Conservation (phyloP, 2,113 vertebrate species). For the Channa argus region DNA sequence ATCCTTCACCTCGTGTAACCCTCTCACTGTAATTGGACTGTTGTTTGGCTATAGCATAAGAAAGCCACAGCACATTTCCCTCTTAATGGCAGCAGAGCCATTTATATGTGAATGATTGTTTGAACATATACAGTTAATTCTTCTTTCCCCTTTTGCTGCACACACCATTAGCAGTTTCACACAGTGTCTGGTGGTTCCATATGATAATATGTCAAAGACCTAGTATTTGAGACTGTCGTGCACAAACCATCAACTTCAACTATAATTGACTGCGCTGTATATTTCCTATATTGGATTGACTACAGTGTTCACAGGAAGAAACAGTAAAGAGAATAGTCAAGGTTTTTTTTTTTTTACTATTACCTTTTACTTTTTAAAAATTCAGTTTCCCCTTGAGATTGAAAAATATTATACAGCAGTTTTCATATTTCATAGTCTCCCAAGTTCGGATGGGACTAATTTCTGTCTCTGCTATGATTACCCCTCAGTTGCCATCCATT, state of each 20-base stretch:
- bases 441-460: slow-evolving; percentile 60
- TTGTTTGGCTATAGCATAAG: not conserved
- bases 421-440: slow-evolving; percentile 48
- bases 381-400: slow-evolving; percentile 19
- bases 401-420: slow-evolving; percentile 11
- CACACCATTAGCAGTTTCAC: slow-evolving; percentile 19
- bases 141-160: not conserved
- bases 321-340: not conserved
- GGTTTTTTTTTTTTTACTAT: not conserved
- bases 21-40: not conserved
- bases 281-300: not conserved
- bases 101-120: not conserved
- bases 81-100: not conserved
- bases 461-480: slow-evolving; percentile 59
- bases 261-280: slow-evolving; percentile 21
- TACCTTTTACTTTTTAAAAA: not conserved
- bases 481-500: slow-evolving; percentile 58
- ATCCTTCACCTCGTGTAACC: not conserved
- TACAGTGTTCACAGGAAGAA: not conserved
- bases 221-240: slow-evolving; percentile 1
- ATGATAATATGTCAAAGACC: slow-evolving; percentile 15
- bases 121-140: not conserved
- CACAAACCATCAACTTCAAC: slow-evolving; percentile 2
- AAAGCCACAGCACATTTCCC: not conserved
- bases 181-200: not conserved